phyloP scores from a whole-genome alignment of 2,113 vertebrate species.

The Melozone crissalis region DNA sequence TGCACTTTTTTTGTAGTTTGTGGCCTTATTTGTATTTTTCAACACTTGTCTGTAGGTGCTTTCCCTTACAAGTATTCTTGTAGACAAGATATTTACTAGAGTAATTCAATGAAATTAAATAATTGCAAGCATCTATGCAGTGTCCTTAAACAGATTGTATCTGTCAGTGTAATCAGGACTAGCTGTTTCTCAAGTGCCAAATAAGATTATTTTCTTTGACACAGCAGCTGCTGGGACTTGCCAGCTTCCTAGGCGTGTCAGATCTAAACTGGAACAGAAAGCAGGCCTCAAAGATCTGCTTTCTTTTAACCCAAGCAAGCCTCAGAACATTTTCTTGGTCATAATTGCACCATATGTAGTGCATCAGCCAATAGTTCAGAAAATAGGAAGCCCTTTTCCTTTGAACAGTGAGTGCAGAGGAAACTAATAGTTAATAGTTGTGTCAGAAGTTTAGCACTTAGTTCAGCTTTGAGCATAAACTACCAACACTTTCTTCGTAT shows the following conservation, averaged over 20 bases:
- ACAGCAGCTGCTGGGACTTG: background rate
- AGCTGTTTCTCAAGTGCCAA: background rate
- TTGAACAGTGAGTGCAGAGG: background rate
- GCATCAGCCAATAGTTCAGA: background rate
- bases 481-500: background rate
- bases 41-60: background rate
- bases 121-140: background rate
- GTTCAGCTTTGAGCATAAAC: background rate
- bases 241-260: background rate
- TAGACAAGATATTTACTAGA: background rate
- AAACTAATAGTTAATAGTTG: background rate
- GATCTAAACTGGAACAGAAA: background rate
- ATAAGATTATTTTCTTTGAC: background rate
- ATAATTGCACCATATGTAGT: background rate
- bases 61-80: background rate
- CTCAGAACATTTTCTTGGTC: background rate
- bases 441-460: background rate
- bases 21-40: background rate
- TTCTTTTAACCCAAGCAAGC: background rate
- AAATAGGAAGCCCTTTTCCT: background rate
- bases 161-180: background rate
- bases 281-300: background rate
- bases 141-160: background rate
- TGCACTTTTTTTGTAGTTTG: background rate
- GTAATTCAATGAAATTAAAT: background rate